phyloP scores from a whole-genome alignment of 2,888 invertebrate species.

The Agonopterix subpropinquella region DNA sequence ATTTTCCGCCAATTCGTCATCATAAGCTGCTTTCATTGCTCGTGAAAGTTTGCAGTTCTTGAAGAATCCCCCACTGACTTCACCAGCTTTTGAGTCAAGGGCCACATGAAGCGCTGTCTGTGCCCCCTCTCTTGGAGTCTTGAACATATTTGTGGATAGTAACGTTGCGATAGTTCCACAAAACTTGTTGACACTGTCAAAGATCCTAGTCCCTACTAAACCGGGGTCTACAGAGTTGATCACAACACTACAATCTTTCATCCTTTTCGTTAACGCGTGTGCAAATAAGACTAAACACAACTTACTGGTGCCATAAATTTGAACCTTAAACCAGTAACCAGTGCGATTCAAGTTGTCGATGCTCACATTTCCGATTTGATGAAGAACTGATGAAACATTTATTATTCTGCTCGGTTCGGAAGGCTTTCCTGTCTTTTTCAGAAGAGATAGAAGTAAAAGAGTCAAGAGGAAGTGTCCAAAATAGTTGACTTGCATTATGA shows the following conservation, averaged over 20 bases:
- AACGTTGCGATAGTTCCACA: constrained; percentile 39
- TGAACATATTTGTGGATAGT: constrained; percentile 46
- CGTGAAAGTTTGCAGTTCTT: constrained; percentile 79
- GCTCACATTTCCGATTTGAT: constrained; percentile 78
- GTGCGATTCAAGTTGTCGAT: constrained; percentile 79
- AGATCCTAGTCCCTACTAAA: constrained; percentile 82
- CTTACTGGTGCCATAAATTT: constrained; percentile 66
- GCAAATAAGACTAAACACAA: constrained; percentile 82
- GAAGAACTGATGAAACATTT: constrained; percentile 82
- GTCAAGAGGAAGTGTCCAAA: constrained; percentile 91
- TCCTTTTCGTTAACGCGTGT: constrained; percentile 77
- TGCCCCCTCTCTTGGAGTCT: constrained; percentile 82
- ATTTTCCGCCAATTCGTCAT: constrained; percentile 79
- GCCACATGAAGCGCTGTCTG: constrained; percentile 83
- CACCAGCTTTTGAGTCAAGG: constrained; percentile 78
- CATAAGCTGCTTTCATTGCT: constrained; percentile 71
- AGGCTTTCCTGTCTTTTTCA: constrained; percentile 62
- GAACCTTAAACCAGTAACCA: constrained; percentile 51
- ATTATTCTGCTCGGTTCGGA: constrained; percentile 80
- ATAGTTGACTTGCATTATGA: constrained; percentile 90
- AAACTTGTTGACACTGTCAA: constrained; percentile 62
- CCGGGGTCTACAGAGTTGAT: constrained; percentile 87
- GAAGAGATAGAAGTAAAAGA: constrained; percentile 84
- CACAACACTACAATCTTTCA: constrained; percentile 77
- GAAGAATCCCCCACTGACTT: constrained; percentile 81